Evolutionary conservation across 1,140 invertebrate genomes (phyloP), one percentile per base, ranked within the genome.

Genomic region (Lepidotrigona ventralis): DNA sequence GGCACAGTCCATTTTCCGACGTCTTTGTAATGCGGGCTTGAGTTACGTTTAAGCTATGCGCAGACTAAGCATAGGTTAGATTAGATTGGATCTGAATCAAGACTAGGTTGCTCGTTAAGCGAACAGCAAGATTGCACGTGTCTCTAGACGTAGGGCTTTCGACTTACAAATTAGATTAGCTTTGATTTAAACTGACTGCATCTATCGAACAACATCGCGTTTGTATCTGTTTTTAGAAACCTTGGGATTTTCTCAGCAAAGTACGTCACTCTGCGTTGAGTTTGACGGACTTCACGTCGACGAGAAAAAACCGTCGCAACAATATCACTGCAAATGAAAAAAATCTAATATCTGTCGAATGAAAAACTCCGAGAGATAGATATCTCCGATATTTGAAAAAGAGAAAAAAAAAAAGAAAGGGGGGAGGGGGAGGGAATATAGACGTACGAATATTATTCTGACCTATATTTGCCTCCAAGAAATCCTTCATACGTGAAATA

Each of bases 11-110:
- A 33, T 63, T 46, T 46, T 46, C 39, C 39, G 39, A 46, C 39
- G 39, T 8, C 39, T 46, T 63, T 6, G 58, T 21, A n/a, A 19
- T 1, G 11, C 26, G n/a, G 39, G 19, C 39, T 46, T 21, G 56
- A 77, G 26, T 77, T 77, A 64, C 26, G 75, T 5, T 26, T 64
- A 29, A 63, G 39, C 33, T 76, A 76, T 76, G 74, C 74, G n/a
- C 21, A 17, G n/a, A 26, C 39, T 64, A 64, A 64, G n/a, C 75
- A 60, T 23, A 19, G 39, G 46, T 53, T 77, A 77, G 75, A 64
- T 77, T 51, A 64, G 60, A 77, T 77, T 51, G 39, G 39, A 64
- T 51, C 39, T 29, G 56, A 64, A 77, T 77, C 51, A 26, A 60
- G 60, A 77, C 46, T 64, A 66, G 46, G 58, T 64, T 64, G 64